Evolutionary conservation across 2,113 vertebrate species (phyloP), one percentile per base, ranked within the genome.

Genomic region (Megaceryle torquata): DNA sequence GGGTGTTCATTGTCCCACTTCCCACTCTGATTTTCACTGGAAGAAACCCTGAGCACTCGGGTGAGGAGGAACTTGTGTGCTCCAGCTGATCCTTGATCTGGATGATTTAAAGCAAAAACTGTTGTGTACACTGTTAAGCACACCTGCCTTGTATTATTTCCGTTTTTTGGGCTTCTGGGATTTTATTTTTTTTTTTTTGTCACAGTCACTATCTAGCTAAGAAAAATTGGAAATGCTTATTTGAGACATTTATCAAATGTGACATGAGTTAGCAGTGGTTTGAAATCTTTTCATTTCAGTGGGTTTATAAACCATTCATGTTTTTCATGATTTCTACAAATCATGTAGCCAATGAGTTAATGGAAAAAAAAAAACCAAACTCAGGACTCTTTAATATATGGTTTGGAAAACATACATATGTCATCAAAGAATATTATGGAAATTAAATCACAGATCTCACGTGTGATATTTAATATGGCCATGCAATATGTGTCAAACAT

Each of bases 281-380:
- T 97, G 91, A 96, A 97, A 91, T 93, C 67, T 25, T 97, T 95
- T 94, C 82, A 91, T 81, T 96, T 92, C 68, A 63, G 46, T 53
- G 29, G 25, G 18, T 65, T 89, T 75, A 29, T 44, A 75, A 93
- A 37, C 54, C 15, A 13, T 74, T 89, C 10, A 12, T 51, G 24
- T 54, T 51, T 82, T 65, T 60, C 31, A 37, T 82, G 75, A 37
- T 70, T 88, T 78, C n/a, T 56, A 44, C 28, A 77, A 88, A 35
- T 70, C 1, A 0, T 26, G 10, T 87, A 76, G 24, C 29, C 15
- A 33, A 10, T 86, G 33, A 48, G 33, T 70, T 94, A 86, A 71
- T 68, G 8, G 59, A 5, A 5, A 18, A 31, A 65, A n/a, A 46
- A 21, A 65, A 75, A 83, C n/a, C n/a, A 75, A 61, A n/a, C 5